These are phyloP conservation scores for Aphaenogaster rudis DNA, from an alignment of 1,140 invertebrate species.

Conservation along the genomic window DNA sequence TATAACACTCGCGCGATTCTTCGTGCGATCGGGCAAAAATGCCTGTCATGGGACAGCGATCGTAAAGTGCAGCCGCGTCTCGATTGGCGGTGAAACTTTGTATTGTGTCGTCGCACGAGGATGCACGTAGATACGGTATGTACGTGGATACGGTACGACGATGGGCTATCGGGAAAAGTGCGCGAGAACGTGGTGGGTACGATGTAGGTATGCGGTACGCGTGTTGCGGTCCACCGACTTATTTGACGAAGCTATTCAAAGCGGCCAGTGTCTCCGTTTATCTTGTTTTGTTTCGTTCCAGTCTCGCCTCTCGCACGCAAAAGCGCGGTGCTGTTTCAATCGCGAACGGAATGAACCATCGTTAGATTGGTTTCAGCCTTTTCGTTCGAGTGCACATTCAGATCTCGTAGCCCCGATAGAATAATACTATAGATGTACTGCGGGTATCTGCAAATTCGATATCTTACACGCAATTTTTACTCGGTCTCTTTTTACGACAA, in stretches of 20 bases:
- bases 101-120: conserved; percentile 11
- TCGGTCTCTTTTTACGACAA: background rate
- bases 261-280: conserved; percentile 21
- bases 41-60: background rate
- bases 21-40: conserved; percentile 14
- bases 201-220: conserved; percentile 24
- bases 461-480: background rate
- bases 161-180: background rate
- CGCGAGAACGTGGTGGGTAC: background rate
- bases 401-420: background rate
- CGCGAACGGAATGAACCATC: conserved; percentile 21
- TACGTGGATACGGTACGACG: background rate
- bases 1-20: background rate
- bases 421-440: background rate
- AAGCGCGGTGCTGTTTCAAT: background rate
- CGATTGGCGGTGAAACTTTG: conserved; percentile 30
- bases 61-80: conserved; percentile 49
- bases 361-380: conserved; percentile 47
- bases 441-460: conserved; percentile 12
- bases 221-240: conserved; percentile 56
- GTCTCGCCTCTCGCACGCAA: background rate
- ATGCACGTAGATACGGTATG: background rate
- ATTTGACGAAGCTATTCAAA: conserved; percentile 62
- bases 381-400: background rate
- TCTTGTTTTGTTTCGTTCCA: background rate